These are phyloP conservation scores for Sorex maritimensis DNA, from an alignment of 2,797 vertebrate species.

Conservation along the genomic window DNA sequence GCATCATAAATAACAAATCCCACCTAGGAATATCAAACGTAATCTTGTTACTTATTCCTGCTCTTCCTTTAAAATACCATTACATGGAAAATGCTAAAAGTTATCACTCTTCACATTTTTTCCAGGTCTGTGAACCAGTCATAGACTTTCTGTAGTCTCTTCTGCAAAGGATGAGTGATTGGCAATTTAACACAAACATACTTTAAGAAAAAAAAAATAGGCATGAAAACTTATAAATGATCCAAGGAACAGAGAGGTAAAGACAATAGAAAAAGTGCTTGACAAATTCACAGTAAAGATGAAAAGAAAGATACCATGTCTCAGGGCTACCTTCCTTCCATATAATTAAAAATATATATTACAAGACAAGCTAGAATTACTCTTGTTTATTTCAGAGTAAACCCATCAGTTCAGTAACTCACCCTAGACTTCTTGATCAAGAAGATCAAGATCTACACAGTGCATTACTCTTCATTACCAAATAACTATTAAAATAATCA, in stretches of 20 bases:
- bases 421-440: not conserved
- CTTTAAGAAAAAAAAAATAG: not conserved
- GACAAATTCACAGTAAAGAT: not conserved
- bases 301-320: constrained; percentile 59
- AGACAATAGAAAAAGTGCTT: not conserved
- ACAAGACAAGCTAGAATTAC: not conserved
- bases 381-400: not conserved
- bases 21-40: not conserved
- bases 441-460: not conserved
- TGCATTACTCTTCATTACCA: not conserved
- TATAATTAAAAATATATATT: not conserved
- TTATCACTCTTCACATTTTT: not conserved
- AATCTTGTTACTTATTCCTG: not conserved
- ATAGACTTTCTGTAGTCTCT: not conserved
- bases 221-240: not conserved
- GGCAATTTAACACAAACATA: not conserved
- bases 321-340: not conserved
- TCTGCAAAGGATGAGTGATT: not conserved
- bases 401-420: not conserved
- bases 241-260: not conserved
- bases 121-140: not conserved
- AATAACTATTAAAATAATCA: not conserved
- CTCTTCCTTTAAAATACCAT: not conserved
- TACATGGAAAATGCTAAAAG: not conserved
- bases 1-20: not conserved